Evolutionary conservation across 2,888 invertebrate genomes (phyloP).

Genomic region (Apotomis betuletana): DNA sequence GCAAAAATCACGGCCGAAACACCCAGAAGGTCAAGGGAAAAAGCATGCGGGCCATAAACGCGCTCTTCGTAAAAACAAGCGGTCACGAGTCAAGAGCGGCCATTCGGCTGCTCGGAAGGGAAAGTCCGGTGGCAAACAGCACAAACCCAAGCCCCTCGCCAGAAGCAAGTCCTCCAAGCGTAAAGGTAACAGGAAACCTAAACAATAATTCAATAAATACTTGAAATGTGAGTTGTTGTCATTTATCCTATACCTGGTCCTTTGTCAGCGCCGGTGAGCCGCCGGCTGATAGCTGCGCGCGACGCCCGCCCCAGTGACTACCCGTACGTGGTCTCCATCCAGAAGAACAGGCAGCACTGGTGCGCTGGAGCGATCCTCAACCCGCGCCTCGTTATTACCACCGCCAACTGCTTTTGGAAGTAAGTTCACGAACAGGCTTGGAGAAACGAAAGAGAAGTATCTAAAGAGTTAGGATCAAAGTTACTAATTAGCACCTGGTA

Average conservation of each 20-base stretch:
- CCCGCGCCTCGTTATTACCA: conserved; percentile 68
- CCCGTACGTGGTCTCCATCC: conserved; percentile 74
- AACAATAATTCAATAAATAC: conserved; percentile 34
- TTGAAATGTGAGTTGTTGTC: conserved; percentile 40
- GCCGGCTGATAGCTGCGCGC: conserved; percentile 65
- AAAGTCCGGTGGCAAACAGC: background rate
- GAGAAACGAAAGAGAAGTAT: too few relatives aligned
- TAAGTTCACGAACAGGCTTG: conserved; percentile 53
- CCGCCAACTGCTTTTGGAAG: conserved; percentile 79
- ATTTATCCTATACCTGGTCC: conserved; percentile 33
- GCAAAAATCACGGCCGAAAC: too few relatives aligned
- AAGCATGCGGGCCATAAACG: background rate
- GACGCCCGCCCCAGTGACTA: conserved; percentile 70
- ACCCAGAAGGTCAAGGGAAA: too few relatives aligned
- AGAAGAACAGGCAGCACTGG: conserved; percentile 70
- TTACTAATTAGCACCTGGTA: too few relatives aligned
- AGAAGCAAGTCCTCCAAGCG: background rate
- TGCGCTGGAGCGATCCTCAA: conserved; percentile 74
- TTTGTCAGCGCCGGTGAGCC: conserved; percentile 44
- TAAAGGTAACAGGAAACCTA: conserved; percentile 29
- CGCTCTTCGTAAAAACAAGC: background rate
- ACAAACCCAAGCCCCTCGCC: background rate
- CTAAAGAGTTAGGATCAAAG: too few relatives aligned
- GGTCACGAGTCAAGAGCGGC: background rate
- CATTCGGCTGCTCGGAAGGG: background rate